Evolutionary conservation across 2,113 vertebrate species (phyloP), one percentile per base, ranked within the genome.

Genomic region (Brachypteracias leptosomus): DNA sequence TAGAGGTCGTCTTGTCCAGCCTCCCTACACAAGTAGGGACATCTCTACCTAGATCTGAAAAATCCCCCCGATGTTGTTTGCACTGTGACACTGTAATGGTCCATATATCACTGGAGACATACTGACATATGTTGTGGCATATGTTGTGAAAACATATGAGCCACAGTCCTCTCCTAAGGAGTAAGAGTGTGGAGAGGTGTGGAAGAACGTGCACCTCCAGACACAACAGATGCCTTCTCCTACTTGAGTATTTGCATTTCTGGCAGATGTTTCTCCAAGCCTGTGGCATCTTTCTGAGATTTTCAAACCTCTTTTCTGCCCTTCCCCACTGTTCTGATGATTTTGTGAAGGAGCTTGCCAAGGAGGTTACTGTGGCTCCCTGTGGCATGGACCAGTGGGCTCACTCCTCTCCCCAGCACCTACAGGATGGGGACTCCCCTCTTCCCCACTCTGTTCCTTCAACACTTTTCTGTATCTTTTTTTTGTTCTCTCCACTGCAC

Each of bases 141-240:
- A 47, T 52, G 75, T 52, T 86, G 72, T 65, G 66, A 79, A 76
- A 76, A 46, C 17, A 55, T 61, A 42, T 10, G 9, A 85, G 67
- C 62, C 0, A 0, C 63, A 83, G 6, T 28, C 24, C 36, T 68
- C 29, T 33, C 21, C 7, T 68, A 58, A 79, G 29, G 44, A 88
- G 14, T 33, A 49, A 72, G 11, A 70, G 38, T 12, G 25, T 29
- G 16, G 44, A 79, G 38, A 54, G 16, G 17, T 0, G 0, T 35
- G n/a, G 18, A 57, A 68, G 52, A 57, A 55, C 4, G 1, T 29
- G 7, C 24, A 20, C 21, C 11, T 83, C 28, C 36, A 83, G 38
- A 55, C 55, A 49, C 0, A 0, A 49, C 2, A 0, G 13, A 54
- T 28, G 3, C 22, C 24, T 54, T 51, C 46, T 46, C 17, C 19